These are phyloP conservation scores for Pachypeltis micranthus DNA, from an alignment of 1,140 invertebrate species.

Conservation along the genomic window DNA sequence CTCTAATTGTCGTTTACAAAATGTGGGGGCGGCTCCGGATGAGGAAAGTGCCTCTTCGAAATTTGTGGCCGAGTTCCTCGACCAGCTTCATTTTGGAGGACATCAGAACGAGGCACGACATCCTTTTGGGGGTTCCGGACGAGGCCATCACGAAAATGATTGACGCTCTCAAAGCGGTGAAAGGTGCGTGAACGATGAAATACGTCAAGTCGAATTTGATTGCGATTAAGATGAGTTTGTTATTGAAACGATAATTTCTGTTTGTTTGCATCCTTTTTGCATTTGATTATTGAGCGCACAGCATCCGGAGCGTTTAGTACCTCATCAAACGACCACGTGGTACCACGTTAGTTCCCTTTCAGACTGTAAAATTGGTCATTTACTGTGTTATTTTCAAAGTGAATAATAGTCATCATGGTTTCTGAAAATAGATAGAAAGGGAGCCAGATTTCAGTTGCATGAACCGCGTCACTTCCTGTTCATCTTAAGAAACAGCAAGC, in stretches of 20 bases:
- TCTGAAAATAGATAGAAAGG: too few species aligned
- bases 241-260: not conserved
- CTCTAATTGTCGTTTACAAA: slow-evolving; percentile 10
- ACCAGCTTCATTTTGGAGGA: slow-evolving; percentile 2
- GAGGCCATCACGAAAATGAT: not conserved
- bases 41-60: slow-evolving; percentile 7
- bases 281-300: not conserved
- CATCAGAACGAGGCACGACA: not conserved
- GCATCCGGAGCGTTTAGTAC: not conserved
- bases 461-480: too few species aligned
- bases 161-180: not conserved
- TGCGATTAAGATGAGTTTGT: not conserved
- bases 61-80: not conserved
- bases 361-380: not conserved
- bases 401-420: too few species aligned
- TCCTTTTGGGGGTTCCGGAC: not conserved
- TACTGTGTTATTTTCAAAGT: too few species aligned
- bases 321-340: not conserved
- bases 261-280: not conserved
- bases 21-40: slow-evolving; percentile 6
- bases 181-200: not conserved
- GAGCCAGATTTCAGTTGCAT: too few species aligned
- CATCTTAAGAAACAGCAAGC: too few species aligned
- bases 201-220: not conserved
- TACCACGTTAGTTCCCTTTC: not conserved